Evolutionary conservation across 2,113 vertebrate species (phyloP).

Genomic region (Heptranchias perlo): DNA sequence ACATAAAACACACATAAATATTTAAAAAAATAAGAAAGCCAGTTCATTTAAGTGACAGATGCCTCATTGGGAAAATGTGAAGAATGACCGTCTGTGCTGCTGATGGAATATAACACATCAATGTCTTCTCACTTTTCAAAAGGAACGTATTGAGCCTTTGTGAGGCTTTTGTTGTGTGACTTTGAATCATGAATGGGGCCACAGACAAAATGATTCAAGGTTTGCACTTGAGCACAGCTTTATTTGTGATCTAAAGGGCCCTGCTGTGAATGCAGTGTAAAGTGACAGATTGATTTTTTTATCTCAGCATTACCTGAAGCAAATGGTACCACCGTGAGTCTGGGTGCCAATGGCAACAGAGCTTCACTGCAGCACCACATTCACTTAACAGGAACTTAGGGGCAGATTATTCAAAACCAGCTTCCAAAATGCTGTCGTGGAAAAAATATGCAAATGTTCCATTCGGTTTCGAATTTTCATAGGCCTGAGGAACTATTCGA

Average conservation of each 20-base stretch:
- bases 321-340: constrained; percentile 2
- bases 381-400: not conserved
- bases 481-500: not conserved
- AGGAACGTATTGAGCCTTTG: not conserved
- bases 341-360: not conserved
- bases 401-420: not conserved
- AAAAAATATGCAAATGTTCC: constrained; percentile 9
- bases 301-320: constrained; percentile 23
- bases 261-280: constrained; percentile 20
- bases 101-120: constrained; percentile 11
- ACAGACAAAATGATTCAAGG: constrained; percentile 23
- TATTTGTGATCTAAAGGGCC: constrained; percentile 14
- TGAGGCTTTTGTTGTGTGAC: constrained; percentile 29
- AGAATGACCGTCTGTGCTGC: not conserved
- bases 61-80: constrained; percentile 27
- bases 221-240: not conserved
- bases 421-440: constrained; percentile 25
- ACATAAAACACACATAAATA: not conserved
- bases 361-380: not conserved
- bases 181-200: constrained; percentile 13
- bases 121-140: constrained; percentile 28
- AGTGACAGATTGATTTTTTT: not conserved
- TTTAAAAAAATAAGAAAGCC: not conserved
- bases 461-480: not conserved
- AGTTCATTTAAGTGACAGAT: not conserved